Conservation (phyloP, 2,797 vertebrate species). For the Paramormyrops hopkinsi region DNA sequence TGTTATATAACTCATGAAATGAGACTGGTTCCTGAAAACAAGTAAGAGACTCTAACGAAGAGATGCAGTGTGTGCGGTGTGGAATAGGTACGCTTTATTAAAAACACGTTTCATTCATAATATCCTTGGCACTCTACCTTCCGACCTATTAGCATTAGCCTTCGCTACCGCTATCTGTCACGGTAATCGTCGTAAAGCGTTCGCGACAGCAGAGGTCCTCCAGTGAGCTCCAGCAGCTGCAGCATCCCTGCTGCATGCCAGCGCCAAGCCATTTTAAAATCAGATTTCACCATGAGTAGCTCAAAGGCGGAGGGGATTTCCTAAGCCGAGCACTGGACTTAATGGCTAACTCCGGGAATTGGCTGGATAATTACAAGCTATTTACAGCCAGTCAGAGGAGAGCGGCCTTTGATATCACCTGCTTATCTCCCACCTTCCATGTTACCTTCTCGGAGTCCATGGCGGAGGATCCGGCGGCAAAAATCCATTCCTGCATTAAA, state of each 20-base stretch:
- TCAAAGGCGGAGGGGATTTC: neutral
- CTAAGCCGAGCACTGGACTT: neutral
- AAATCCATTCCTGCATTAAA: neutral
- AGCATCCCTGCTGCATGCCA: neutral
- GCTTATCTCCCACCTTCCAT: neutral
- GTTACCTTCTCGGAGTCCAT: neutral
- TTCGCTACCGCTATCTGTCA: neutral
- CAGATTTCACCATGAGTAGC: neutral
- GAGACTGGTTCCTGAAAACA: neutral
- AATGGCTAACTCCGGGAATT: neutral
- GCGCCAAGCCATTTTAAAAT: neutral
- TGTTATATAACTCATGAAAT: neutral
- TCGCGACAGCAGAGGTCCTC: neutral
- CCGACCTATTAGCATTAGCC: neutral
- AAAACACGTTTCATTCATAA: neutral
- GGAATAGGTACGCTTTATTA: neutral
- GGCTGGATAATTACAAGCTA: conserved; percentile 14
- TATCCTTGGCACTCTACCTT: neutral
- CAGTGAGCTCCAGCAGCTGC: too few relatives aligned
- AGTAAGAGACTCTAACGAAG: neutral
- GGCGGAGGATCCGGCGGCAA: neutral
- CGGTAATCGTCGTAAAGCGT: neutral
- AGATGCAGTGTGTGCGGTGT: neutral
- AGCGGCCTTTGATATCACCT: neutral
- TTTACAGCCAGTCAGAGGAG: conserved; percentile 5